Conservation (phyloP, 35 echinoderm and acorn worm genomes). For the Apostichopus californicus region DNA sequence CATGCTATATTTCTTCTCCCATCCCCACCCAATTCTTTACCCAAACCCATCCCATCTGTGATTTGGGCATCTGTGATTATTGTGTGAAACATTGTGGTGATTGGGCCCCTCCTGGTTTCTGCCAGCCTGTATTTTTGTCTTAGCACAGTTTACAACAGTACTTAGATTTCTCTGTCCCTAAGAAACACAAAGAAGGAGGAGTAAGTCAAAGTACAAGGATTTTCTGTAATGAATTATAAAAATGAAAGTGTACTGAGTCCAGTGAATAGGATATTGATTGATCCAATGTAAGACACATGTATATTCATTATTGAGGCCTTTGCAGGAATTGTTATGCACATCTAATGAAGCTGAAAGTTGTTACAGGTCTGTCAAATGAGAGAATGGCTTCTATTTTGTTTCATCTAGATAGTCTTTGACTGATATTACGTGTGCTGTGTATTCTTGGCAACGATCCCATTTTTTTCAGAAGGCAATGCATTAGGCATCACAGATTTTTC, state of each 20-base stretch:
- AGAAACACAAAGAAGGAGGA: background rate
- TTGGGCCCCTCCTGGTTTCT: constrained; percentile 4
- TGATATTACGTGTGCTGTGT: too few relatives aligned
- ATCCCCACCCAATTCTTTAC: background rate
- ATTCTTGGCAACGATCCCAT: too few relatives aligned
- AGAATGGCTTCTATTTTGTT: background rate
- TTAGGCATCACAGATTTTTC: too few relatives aligned
- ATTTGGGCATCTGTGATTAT: constrained; percentile 7
- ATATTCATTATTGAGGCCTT: too few relatives aligned
- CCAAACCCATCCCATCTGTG: constrained; percentile 3
- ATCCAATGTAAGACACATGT: too few relatives aligned
- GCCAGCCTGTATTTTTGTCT: constrained; percentile 6
- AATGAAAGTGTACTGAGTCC: constrained; percentile 5
- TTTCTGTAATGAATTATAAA: constrained; percentile 4
- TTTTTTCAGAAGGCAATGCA: too few relatives aligned
- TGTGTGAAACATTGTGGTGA: constrained; percentile 13
- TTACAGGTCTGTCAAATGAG: background rate
- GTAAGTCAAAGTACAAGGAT: constrained; percentile 14
- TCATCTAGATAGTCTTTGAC: too few relatives aligned
- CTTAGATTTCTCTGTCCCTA: background rate
- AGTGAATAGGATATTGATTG: background rate
- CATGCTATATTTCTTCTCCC: too few relatives aligned
- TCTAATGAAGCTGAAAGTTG: too few relatives aligned
- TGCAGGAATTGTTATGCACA: too few relatives aligned
- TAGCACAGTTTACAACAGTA: constrained; percentile 14